A percentile compares a stretch with the other conserved stretches of the same genome.
Conservation (phyloP, 1,140 invertebrate genomes). For the Drosophila serrata region DNA sequence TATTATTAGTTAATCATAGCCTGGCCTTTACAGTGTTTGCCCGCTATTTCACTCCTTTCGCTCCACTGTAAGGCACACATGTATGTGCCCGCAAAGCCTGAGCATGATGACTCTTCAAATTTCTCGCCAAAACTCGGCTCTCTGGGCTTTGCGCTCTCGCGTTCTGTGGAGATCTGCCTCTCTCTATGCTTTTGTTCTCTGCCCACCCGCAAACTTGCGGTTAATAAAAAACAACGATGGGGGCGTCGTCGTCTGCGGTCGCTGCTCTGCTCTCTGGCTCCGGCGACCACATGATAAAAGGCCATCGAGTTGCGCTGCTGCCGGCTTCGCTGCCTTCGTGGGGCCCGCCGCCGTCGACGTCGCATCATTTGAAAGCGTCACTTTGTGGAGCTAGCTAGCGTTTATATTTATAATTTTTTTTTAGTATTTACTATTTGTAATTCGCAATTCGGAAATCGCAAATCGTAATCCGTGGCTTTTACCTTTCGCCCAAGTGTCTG, state of each 20-base stretch:
- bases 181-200: constrained; percentile 26
- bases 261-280: constrained; percentile 9
- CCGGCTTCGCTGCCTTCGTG: constrained; percentile 34
- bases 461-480: constrained; percentile 38
- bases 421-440: constrained; percentile 52
- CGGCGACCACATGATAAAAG: constrained; percentile 18
- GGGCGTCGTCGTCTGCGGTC: constrained; percentile 36
- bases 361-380: constrained; percentile 71
- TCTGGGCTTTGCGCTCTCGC: constrained; percentile 13
- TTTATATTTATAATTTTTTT: constrained; percentile 46
- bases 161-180: constrained; percentile 18
- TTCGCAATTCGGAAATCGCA: constrained; percentile 46
- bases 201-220: constrained; percentile 36
- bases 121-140: constrained; percentile 12
- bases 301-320: constrained; percentile 18
- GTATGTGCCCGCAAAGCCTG: constrained; percentile 1
- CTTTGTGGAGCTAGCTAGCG: constrained; percentile 69
- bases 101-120: constrained; percentile 36
- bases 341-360: constrained; percentile 49
- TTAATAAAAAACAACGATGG: constrained; percentile 38
- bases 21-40: background rate
- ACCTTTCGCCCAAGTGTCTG: background rate
- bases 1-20: background rate
- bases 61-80: constrained; percentile 19
- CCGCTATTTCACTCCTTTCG: background rate